phyloP scores from a whole-genome alignment of 2,797 vertebrate genomes.

The Rhyacichthys aspro region DNA sequence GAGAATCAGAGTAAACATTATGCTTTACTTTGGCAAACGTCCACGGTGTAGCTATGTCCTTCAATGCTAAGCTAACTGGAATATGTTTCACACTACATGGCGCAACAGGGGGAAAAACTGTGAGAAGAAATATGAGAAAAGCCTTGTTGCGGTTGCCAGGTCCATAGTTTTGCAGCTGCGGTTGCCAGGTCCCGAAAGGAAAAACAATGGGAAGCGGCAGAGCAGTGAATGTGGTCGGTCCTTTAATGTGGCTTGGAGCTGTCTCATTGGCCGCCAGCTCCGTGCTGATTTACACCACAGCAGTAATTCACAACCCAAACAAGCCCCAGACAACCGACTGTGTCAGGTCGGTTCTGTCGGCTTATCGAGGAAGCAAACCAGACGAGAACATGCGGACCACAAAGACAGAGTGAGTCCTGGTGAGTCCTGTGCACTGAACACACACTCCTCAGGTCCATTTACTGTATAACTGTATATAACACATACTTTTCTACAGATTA shows the following conservation, averaged over 20 bases:
- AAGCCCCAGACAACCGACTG: slow-evolving; percentile 66
- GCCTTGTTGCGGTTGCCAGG: slow-evolving; percentile 6
- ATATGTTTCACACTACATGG: slow-evolving; percentile 25
- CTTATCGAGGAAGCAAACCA: slow-evolving; percentile 57
- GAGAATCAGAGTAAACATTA: slow-evolving; percentile 17
- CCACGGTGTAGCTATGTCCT: not conserved
- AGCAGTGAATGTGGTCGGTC: slow-evolving; percentile 51
- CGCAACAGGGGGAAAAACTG: slow-evolving; percentile 41
- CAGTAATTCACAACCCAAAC: slow-evolving; percentile 62
- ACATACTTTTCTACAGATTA: too few species aligned
- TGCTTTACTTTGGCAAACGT: slow-evolving; percentile 7
- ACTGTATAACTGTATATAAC: too few species aligned
- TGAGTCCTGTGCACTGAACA: slow-evolving; percentile 9
- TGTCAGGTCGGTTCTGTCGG: slow-evolving; percentile 64
- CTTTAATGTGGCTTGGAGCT: slow-evolving; percentile 71
- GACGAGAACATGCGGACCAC: slow-evolving; percentile 49
- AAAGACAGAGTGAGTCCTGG: slow-evolving; percentile 33
- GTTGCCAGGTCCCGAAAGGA: slow-evolving; percentile 51
- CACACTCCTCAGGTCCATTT: too few species aligned
- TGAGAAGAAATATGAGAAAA: slow-evolving; percentile 44
- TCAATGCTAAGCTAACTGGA: not conserved
- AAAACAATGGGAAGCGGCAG: slow-evolving; percentile 66
- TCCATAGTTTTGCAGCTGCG: slow-evolving; percentile 34
- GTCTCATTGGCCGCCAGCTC: slow-evolving; percentile 61
- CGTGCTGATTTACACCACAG: slow-evolving; percentile 69